phyloP scores from a whole-genome alignment of 2,888 invertebrate species.

The Lysandra coridon region DNA sequence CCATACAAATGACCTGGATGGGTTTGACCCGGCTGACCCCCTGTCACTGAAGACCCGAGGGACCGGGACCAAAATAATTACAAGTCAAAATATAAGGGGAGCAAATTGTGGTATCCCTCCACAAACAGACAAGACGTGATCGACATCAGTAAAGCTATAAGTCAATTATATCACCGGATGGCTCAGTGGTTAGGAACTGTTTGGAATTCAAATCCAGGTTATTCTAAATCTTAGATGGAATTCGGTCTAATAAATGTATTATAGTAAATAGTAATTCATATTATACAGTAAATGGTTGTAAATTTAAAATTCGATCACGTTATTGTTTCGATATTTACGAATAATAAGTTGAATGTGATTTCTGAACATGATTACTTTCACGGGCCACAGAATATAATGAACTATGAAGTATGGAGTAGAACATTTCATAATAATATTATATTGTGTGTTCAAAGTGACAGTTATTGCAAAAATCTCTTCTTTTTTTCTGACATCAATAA shows the following conservation, averaged over 20 bases:
- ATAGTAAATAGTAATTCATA: no score
- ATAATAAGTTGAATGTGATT: no score
- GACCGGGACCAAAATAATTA: constrained; percentile 3
- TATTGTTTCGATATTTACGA: no score
- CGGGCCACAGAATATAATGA: no score
- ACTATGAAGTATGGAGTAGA: no score
- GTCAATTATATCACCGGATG: neutral
- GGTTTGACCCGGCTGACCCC: neutral
- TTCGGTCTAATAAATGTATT: no score
- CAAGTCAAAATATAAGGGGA: constrained; percentile 16
- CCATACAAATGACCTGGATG: neutral
- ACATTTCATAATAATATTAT: no score
- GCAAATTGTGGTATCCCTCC: constrained; percentile 3
- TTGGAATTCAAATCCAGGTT: neutral
- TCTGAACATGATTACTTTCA: no score
- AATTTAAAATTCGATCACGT: no score
- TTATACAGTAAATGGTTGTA: no score
- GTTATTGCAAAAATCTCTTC: neutral
- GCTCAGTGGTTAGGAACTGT: neutral
- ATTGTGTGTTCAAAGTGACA: no score
- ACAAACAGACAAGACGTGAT: neutral
- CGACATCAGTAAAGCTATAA: constrained; percentile 1
- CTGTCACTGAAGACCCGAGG: neutral
- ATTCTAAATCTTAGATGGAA: no score
- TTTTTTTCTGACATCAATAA: neutral